A percentile compares a stretch with the other conserved stretches of the same genome.
These are phyloP conservation scores for Elephas maximus DNA, from an alignment of 2,113 vertebrate species.

Conservation along the genomic window DNA sequence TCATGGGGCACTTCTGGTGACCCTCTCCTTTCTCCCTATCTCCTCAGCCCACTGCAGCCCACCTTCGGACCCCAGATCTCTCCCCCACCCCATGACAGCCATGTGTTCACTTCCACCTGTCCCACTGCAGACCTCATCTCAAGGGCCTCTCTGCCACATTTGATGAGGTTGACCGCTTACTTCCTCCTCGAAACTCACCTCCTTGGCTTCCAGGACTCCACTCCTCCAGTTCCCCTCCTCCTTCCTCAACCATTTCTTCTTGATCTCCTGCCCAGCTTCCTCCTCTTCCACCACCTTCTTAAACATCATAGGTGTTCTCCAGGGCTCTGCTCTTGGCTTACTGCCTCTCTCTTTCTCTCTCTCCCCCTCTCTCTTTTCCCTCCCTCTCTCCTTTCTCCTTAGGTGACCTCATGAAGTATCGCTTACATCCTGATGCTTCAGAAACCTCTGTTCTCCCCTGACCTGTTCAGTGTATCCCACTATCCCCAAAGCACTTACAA, in stretches of 20 bases:
- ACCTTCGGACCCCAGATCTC: not conserved
- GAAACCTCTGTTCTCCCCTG: not conserved
- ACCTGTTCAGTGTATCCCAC: not conserved
- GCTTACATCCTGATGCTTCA: not conserved
- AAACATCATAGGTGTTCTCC: not conserved
- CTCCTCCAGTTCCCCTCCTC: not conserved
- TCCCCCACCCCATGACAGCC: not conserved
- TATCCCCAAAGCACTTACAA: not conserved
- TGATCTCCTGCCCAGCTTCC: not conserved
- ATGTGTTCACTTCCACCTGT: not conserved
- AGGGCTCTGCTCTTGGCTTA: not conserved
- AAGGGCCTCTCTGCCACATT: not conserved
- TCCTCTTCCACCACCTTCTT: not conserved
- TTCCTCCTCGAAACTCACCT: not conserved
- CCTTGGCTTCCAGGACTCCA: not conserved
- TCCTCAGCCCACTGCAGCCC: not conserved
- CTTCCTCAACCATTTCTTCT: not conserved
- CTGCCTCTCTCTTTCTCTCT: not conserved
- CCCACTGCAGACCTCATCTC: not conserved
- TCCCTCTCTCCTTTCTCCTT: not conserved
- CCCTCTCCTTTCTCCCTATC: rapidly evolving
- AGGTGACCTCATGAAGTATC: not conserved
- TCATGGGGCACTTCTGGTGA: not conserved
- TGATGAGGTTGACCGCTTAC: not conserved
- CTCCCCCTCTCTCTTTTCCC: not conserved